Conservation (phyloP, 2,888 invertebrate genomes). For the Andrena haemorrhoa region DNA sequence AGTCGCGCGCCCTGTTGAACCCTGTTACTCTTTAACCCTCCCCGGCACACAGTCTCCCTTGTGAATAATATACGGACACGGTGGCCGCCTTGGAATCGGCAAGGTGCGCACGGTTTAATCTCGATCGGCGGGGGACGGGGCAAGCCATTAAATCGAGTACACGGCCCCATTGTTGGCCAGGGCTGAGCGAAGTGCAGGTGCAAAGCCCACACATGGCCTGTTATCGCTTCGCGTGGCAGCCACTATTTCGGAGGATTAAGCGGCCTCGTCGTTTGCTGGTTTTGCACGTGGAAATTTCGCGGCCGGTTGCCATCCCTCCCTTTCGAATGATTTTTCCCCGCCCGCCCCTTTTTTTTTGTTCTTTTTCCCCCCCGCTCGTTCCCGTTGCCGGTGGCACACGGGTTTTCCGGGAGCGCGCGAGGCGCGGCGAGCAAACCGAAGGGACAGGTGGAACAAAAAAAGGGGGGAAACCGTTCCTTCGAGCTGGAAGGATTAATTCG, state of each 20-base stretch:
- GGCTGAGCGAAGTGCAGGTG: constrained; percentile 55
- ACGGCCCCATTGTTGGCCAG: constrained; percentile 57
- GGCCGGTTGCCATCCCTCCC: constrained; percentile 8
- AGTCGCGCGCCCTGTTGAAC: not conserved
- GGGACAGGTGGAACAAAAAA: not conserved
- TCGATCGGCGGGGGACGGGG: constrained; percentile 37
- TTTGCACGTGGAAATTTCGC: constrained; percentile 55
- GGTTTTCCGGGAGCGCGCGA: constrained; percentile 9
- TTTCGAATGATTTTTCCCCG: constrained; percentile 29
- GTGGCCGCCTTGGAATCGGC: constrained; percentile 43
- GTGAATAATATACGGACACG: constrained; percentile 47
- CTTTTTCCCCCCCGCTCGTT: not conserved
- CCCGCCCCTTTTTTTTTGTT: not conserved
- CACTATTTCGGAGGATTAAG: constrained; percentile 64
- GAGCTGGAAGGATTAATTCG: constrained; percentile 55
- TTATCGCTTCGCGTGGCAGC: constrained; percentile 58
- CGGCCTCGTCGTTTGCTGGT: constrained; percentile 48
- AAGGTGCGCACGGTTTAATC: constrained; percentile 59
- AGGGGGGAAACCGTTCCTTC: constrained; percentile 25
- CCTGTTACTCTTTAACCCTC: constrained; percentile 6
- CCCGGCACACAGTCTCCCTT: constrained; percentile 16
- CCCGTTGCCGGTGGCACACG: not conserved
- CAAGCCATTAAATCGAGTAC: constrained; percentile 63
- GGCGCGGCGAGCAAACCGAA: not conserved
- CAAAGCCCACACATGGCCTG: constrained; percentile 59